A percentile compares a stretch with the other conserved stretches of the same genome.
Evolutionary conservation across 2,113 vertebrate genomes (phyloP).

Genomic region (Menura novaehollandiae): DNA sequence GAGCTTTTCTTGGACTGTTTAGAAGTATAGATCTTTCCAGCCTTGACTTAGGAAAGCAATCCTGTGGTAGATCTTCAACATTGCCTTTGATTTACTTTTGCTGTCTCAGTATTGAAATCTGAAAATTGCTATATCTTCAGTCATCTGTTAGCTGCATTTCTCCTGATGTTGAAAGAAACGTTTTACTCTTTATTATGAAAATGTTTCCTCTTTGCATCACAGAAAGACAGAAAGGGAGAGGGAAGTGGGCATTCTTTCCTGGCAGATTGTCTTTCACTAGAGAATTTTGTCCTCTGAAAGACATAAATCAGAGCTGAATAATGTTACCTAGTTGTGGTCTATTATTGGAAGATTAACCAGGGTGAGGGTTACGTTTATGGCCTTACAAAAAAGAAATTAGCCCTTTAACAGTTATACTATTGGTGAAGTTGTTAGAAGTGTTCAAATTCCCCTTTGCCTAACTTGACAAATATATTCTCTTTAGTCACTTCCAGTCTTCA

Average conservation of each 20-base stretch:
- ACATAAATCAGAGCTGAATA: neutral
- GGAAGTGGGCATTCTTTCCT: neutral
- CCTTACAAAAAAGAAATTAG: neutral
- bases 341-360: neutral
- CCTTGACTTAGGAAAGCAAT: neutral
- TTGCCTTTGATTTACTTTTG: neutral
- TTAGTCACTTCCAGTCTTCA: neutral
- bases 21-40: neutral
- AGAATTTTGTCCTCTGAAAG: neutral
- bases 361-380: neutral
- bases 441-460: neutral
- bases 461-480: neutral
- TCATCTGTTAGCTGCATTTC: neutral
- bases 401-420: neutral
- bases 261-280: neutral
- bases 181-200: neutral
- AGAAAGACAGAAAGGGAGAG: neutral
- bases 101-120: neutral
- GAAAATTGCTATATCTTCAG: neutral
- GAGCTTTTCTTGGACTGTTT: neutral
- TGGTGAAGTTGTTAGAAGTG: neutral
- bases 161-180: neutral
- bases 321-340: neutral
- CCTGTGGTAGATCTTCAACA: neutral
- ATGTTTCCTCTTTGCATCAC: neutral